These are phyloP conservation scores for Conus betulinus DNA, from an alignment of 1,140 invertebrate genomes.

Conservation along the genomic window DNA sequence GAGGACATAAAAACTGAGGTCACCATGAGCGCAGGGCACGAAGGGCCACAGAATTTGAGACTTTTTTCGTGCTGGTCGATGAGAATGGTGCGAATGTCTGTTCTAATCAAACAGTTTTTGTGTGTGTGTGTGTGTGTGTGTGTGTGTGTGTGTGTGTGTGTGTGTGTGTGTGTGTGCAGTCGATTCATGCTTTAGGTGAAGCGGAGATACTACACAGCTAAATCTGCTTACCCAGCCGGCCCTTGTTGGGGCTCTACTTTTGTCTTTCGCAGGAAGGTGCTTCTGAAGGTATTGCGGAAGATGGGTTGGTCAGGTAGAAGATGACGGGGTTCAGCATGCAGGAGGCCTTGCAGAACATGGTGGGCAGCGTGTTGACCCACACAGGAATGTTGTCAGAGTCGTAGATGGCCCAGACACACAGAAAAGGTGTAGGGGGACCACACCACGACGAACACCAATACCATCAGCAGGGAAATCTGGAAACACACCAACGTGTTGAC, in stretches of 20 bases:
- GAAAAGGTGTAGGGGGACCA: slow-evolving; percentile 41
- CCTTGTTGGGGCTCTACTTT: background rate
- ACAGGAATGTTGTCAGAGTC: slow-evolving; percentile 28
- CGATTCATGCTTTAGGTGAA: too few species aligned
- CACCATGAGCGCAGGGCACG: too few species aligned
- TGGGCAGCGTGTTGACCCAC: slow-evolving; percentile 43
- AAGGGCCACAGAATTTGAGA: too few species aligned
- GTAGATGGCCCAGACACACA: slow-evolving; percentile 39
- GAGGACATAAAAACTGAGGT: too few species aligned
- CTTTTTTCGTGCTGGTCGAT: too few species aligned
- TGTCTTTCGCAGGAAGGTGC: slow-evolving; percentile 6
- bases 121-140: too few species aligned
- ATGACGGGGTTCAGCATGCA: slow-evolving; percentile 43
- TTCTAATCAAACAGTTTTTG: too few species aligned
- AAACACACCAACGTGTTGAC: background rate
- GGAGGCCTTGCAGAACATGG: slow-evolving; percentile 41
- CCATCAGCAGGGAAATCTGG: slow-evolving; percentile 37
- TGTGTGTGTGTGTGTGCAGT: too few species aligned
- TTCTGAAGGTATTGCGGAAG: slow-evolving; percentile 28
- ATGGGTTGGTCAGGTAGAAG: slow-evolving; percentile 37
- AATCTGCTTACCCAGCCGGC: too few species aligned
- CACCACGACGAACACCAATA: slow-evolving; percentile 24
- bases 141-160: too few species aligned
- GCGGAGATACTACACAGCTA: too few species aligned
- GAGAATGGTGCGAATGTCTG: too few species aligned